These are phyloP conservation scores for Lacerta agilis DNA, from an alignment of 2,797 vertebrate species.

Conservation along the genomic window DNA sequence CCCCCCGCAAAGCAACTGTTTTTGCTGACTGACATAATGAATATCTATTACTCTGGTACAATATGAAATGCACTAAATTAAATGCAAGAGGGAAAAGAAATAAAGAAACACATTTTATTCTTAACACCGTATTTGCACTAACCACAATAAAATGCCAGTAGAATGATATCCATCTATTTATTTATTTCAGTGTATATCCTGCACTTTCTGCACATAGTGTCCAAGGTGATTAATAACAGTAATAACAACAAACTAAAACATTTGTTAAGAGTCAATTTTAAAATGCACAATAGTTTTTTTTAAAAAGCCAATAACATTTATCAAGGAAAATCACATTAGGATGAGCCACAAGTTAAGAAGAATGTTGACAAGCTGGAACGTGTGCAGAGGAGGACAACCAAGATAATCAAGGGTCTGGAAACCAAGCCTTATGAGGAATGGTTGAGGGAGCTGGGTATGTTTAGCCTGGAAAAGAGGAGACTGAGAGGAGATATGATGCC, in stretches of 20 bases:
- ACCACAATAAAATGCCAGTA: not conserved
- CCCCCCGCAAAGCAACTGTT: conserved; percentile 54
- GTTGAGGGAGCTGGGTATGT: no score
- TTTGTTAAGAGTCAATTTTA: not conserved
- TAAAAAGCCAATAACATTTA: not conserved
- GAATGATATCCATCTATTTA: not conserved
- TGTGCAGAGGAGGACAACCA: no score
- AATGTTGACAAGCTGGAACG: no score
- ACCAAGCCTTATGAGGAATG: no score
- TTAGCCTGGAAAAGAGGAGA: no score
- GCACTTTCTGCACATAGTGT: no score
- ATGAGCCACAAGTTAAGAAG: not conserved
- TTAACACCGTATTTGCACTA: not conserved
- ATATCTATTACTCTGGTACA: conserved; percentile 72
- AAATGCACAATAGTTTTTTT: not conserved
- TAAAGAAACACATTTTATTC: not conserved
- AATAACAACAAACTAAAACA: no score
- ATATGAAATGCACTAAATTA: conserved; percentile 62
- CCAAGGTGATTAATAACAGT: not conserved
- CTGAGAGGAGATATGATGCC: no score
- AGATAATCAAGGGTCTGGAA: no score
- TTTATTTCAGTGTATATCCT: not conserved
- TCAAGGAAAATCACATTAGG: not conserved
- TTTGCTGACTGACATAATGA: conserved; percentile 64
- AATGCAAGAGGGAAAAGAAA: conserved; percentile 51